Percentiles rank a stretch among this genome's conserved stretches.
Evolutionary conservation across 1,140 invertebrate species (phyloP).

Genomic region (Drosophila elegans): DNA sequence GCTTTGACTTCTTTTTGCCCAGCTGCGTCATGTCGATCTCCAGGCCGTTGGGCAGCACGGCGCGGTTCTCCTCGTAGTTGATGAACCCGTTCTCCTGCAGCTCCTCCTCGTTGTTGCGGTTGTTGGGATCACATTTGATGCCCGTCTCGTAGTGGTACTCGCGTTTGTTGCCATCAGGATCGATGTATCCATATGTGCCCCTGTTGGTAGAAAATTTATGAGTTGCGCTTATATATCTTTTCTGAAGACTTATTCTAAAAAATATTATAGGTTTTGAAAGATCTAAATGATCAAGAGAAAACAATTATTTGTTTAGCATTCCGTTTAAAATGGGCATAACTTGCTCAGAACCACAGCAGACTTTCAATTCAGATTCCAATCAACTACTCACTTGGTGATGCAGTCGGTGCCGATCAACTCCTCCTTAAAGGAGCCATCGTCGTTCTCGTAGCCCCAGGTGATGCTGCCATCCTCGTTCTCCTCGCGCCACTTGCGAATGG

Average conservation of each 20-base stretch:
- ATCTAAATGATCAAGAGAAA: too few species aligned
- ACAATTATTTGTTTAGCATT: too few species aligned
- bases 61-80: constrained; percentile 90
- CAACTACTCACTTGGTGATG: constrained; percentile 86
- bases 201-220: constrained; percentile 60
- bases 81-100: constrained; percentile 90
- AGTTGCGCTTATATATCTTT: background rate
- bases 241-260: background rate
- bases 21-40: constrained; percentile 89
- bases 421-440: constrained; percentile 90
- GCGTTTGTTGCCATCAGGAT: constrained; percentile 91
- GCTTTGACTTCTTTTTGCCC: constrained; percentile 89
- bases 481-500: constrained; percentile 90
- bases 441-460: constrained; percentile 94
- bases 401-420: constrained; percentile 92
- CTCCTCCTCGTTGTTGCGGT: constrained; percentile 86
- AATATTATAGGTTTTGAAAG: too few species aligned
- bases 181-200: constrained; percentile 93
- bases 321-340: too few species aligned
- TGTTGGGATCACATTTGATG: constrained; percentile 88
- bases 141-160: constrained; percentile 91
- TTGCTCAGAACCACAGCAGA: too few species aligned
- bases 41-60: constrained; percentile 89
- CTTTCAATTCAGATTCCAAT: too few species aligned
- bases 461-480: constrained; percentile 93